phyloP scores from a whole-genome alignment of 2,113 vertebrate genomes.

The Jaculus jaculus region DNA sequence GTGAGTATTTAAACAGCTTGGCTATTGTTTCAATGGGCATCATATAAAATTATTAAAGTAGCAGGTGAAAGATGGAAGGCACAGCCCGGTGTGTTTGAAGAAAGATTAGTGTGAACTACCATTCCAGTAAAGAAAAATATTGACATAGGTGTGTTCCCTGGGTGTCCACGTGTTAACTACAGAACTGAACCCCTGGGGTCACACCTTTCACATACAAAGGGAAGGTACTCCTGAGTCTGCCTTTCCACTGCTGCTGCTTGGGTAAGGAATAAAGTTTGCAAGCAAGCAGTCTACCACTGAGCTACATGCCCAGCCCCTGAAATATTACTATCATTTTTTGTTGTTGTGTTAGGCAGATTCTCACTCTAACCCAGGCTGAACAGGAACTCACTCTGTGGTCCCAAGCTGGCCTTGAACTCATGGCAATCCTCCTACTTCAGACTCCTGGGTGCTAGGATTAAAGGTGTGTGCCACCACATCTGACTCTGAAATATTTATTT shows the following conservation, averaged over 20 bases:
- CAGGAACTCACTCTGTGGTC: not conserved
- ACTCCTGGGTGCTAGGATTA: not conserved
- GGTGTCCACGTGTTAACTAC: not conserved
- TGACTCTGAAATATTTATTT: no score
- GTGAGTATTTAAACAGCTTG: conserved; percentile 53
- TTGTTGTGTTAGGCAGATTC: not conserved
- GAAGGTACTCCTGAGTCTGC: not conserved
- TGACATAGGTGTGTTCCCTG: not conserved
- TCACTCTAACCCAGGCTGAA: not conserved
- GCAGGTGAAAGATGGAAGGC: conserved; percentile 17
- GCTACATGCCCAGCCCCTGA: not conserved
- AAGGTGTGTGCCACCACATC: no score
- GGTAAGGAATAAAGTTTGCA: not conserved
- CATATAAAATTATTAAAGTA: conserved; percentile 59
- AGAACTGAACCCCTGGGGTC: not conserved
- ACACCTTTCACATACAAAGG: not conserved
- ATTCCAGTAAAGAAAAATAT: conserved; percentile 26
- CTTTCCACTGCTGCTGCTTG: not conserved
- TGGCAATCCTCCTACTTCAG: not conserved
- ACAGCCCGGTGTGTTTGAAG: not conserved
- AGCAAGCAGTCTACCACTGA: not conserved
- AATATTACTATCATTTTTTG: not conserved
- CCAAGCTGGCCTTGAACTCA: not conserved
- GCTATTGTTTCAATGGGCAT: conserved; percentile 29
- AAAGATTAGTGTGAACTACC: conserved; percentile 39